A percentile compares a stretch with the other conserved stretches of the same genome.
These are phyloP conservation scores for Pocillopora grandis DNA, from an alignment of 92 coral and sea anemone species.

Conservation along the genomic window DNA sequence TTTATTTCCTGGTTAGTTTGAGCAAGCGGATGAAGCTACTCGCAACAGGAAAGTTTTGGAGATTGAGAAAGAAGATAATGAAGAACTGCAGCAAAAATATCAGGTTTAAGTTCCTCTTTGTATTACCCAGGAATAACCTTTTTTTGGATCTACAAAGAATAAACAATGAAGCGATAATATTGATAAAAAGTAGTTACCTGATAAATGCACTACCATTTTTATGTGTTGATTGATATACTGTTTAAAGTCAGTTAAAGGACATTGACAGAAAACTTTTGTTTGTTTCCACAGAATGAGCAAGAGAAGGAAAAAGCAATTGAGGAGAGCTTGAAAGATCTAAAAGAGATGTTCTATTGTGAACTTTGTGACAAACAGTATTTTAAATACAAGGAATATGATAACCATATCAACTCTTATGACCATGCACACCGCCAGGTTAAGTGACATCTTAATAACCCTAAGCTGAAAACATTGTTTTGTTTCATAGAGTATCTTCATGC, in stretches of 20 bases:
- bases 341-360: constrained; percentile 97
- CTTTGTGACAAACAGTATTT: constrained; percentile 98
- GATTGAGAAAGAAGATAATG: constrained; percentile 96
- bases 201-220: no score
- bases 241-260: neutral
- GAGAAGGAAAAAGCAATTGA: constrained; percentile 95
- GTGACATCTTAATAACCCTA: neutral
- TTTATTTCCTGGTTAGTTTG: constrained; percentile 57
- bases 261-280: neutral
- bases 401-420: constrained; percentile 96
- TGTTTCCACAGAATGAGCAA: constrained; percentile 68
- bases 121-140: neutral
- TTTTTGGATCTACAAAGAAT: neutral
- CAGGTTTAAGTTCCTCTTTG: constrained; percentile 54
- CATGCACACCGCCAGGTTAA: constrained; percentile 97
- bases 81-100: constrained; percentile 90
- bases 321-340: constrained; percentile 92
- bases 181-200: no score
- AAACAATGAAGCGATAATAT: no score
- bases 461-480: neutral
- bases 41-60: constrained; percentile 87
- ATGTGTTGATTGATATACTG: no score
- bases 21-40: constrained; percentile 95
- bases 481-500: neutral
- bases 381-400: constrained; percentile 97